Percentiles rank a stretch among this genome's conserved stretches.
Conservation (phyloP, 2,888 invertebrate genomes). For the Tortrix viridana region DNA sequence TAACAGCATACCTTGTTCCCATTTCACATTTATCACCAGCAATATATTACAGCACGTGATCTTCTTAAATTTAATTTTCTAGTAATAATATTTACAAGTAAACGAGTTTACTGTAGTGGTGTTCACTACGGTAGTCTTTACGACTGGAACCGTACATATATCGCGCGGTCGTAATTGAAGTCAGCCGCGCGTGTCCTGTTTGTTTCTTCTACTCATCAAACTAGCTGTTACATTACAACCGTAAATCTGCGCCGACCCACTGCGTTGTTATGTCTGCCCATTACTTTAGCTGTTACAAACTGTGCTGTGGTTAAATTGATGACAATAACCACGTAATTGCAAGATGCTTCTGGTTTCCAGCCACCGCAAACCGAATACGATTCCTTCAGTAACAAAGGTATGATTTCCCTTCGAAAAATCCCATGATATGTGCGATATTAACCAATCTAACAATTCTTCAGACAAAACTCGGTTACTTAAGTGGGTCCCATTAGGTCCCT, state of each 20-base stretch:
- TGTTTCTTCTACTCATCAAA: constrained; percentile 51
- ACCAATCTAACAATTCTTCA: background rate
- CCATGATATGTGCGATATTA: background rate
- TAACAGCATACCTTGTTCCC: too few species aligned
- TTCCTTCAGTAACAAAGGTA: too few species aligned
- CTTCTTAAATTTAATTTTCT: too few species aligned
- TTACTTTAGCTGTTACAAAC: constrained; percentile 31
- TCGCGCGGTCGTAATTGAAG: constrained; percentile 37
- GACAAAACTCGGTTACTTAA: constrained; percentile 22
- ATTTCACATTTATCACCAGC: too few species aligned
- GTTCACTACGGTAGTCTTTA: constrained; percentile 24
- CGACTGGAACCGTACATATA: constrained; percentile 36
- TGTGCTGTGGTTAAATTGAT: constrained; percentile 21
- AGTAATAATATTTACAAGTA: too few species aligned
- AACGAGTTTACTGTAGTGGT: constrained; percentile 22
- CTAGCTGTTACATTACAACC: constrained; percentile 55
- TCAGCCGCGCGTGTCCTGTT: constrained; percentile 37
- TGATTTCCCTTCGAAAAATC: background rate
- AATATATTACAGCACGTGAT: too few species aligned
- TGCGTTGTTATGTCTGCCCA: constrained; percentile 42
- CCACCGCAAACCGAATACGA: too few species aligned
- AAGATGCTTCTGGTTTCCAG: too few species aligned
- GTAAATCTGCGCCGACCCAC: constrained; percentile 52
- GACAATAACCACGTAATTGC: constrained; percentile 10
- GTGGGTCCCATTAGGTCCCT: constrained; percentile 20